phyloP scores from a whole-genome alignment of 2,888 invertebrate genomes.

The Dusona sp. region DNA sequence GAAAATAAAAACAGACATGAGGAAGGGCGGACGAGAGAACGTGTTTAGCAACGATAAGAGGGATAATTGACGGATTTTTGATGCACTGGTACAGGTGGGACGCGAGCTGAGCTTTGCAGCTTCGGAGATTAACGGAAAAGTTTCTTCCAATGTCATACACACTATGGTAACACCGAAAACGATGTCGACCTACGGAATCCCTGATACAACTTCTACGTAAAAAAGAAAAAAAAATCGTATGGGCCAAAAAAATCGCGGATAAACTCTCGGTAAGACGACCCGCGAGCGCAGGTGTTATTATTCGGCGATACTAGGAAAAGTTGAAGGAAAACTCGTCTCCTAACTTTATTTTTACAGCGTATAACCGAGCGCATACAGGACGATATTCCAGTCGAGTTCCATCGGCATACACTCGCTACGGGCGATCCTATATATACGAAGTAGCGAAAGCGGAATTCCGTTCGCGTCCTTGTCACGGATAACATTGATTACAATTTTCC shows the following conservation, averaged over 20 bases:
- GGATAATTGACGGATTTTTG: constrained; percentile 67
- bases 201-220: constrained; percentile 43
- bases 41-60: constrained; percentile 69
- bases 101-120: constrained; percentile 49
- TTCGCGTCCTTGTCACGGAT: constrained; percentile 6
- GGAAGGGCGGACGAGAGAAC: constrained; percentile 53
- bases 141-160: constrained; percentile 52
- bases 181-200: constrained; percentile 46
- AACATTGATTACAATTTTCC: neutral
- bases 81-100: constrained; percentile 31
- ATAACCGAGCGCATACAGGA: constrained; percentile 19
- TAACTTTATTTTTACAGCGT: constrained; percentile 51
- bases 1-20: neutral
- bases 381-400: constrained; percentile 2
- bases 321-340: constrained; percentile 42
- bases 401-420: constrained; percentile 9
- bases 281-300: constrained; percentile 39
- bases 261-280: constrained; percentile 47
- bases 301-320: constrained; percentile 50
- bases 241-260: constrained; percentile 49
- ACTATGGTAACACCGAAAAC: constrained; percentile 50
- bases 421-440: neutral
- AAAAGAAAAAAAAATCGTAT: constrained; percentile 8
- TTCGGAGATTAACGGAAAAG: constrained; percentile 68
- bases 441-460: neutral